Percentiles rank a stretch among this genome's conserved stretches.
These are phyloP conservation scores for Zosterops hypoxanthus DNA, from an alignment of 2,113 vertebrate genomes.

Conservation along the genomic window DNA sequence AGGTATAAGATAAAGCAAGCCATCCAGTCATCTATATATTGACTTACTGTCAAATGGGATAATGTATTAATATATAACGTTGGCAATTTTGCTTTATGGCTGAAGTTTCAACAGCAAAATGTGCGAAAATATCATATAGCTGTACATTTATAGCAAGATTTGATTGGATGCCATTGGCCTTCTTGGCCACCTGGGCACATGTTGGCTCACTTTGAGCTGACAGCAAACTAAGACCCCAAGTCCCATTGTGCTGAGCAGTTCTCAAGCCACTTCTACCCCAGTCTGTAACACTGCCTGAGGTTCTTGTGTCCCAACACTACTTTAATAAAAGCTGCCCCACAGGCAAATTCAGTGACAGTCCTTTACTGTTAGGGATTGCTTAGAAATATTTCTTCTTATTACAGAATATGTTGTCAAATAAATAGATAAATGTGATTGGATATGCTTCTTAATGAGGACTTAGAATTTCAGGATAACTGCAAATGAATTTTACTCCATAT, in stretches of 20 bases:
- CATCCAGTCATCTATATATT: background rate
- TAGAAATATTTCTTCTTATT: background rate
- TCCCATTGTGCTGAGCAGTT: background rate
- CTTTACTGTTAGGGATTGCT: background rate
- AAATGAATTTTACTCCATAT: background rate
- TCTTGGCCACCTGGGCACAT: background rate
- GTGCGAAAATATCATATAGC: background rate
- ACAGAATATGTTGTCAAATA: background rate
- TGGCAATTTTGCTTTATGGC: background rate
- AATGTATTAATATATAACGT: background rate
- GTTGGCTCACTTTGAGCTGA: background rate
- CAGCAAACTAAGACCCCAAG: background rate
- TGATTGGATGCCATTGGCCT: background rate
- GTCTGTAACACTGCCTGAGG: rapidly evolving
- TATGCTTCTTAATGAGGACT: background rate
- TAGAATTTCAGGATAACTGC: background rate
- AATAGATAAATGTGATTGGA: background rate
- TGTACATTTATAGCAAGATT: background rate
- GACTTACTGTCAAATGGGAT: background rate
- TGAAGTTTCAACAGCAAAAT: background rate
- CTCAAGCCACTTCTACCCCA: background rate
- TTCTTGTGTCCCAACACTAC: no score
- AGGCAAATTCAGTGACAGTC: background rate
- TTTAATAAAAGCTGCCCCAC: background rate
- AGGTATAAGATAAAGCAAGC: background rate